These are phyloP conservation scores for Caenorhabditis uteleia DNA, from an alignment of 2,888 invertebrate species.

Conservation along the genomic window DNA sequence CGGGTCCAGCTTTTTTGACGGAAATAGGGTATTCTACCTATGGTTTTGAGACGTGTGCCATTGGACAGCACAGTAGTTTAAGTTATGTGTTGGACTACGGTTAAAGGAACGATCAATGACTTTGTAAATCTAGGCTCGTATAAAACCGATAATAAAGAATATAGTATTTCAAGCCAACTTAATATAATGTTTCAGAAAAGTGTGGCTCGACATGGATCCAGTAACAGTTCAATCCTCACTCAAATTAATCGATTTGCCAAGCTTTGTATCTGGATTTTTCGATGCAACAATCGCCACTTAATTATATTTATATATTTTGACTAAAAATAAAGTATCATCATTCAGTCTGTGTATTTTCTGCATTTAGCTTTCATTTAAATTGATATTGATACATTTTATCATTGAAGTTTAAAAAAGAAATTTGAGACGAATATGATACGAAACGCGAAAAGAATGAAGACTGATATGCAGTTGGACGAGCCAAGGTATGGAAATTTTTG, in stretches of 20 bases:
- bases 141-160: too few relatives aligned
- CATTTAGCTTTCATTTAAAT: too few relatives aligned
- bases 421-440: conserved; percentile 44
- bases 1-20: too few relatives aligned
- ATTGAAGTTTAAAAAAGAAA: conserved; percentile 46
- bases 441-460: conserved; percentile 58
- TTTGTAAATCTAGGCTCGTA: too few relatives aligned
- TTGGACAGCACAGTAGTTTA: too few relatives aligned
- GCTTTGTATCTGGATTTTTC: conserved; percentile 13
- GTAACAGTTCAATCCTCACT: conserved; percentile 13
- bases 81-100: too few relatives aligned
- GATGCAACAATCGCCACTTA: conserved; percentile 4
- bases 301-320: not conserved
- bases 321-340: conserved; percentile 3
- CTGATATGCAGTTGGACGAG: conserved; percentile 45
- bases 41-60: too few relatives aligned
- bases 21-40: too few relatives aligned
- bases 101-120: too few relatives aligned
- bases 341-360: too few relatives aligned
- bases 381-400: too few relatives aligned
- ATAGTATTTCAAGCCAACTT: too few relatives aligned
- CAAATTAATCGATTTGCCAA: conserved; percentile 9
- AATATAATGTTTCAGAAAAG: conserved; percentile 20
- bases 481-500: conserved; percentile 79
- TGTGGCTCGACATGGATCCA: conserved; percentile 22